Evolutionary conservation across 2,797 vertebrate species (phyloP).

Genomic region (Sebastes nivosus): DNA sequence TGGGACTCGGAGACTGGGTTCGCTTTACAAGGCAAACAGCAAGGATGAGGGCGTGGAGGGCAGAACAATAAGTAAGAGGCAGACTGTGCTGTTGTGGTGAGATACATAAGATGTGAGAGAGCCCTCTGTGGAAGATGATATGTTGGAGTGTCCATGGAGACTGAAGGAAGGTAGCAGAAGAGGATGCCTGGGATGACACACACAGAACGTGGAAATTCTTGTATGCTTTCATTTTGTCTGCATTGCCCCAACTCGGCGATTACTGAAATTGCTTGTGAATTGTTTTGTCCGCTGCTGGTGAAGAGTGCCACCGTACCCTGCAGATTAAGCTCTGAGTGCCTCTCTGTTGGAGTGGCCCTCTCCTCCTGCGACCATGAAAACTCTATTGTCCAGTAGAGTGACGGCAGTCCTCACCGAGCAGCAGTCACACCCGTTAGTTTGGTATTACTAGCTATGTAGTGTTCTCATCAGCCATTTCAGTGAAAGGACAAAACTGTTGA

Average conservation of each 20-base stretch:
- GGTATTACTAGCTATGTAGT: background rate
- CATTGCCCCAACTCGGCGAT: constrained; percentile 19
- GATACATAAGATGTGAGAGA: background rate
- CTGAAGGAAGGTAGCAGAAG: background rate
- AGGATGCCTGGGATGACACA: background rate
- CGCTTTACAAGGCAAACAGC: background rate
- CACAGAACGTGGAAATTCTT: background rate
- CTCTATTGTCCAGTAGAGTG: constrained; percentile 54
- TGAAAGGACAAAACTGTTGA: background rate
- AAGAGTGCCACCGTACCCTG: constrained; percentile 20
- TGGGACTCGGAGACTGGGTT: constrained; percentile 13
- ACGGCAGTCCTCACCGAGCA: constrained; percentile 16
- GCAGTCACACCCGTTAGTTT: constrained; percentile 22
- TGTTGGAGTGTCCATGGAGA: background rate
- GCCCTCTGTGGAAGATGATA: background rate
- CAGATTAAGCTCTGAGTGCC: constrained; percentile 51
- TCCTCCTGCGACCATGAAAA: constrained; percentile 51
- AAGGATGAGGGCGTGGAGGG: background rate
- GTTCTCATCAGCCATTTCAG: background rate
- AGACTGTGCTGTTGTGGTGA: constrained; percentile 10
- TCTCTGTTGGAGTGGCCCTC: constrained; percentile 64
- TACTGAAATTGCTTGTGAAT: constrained; percentile 50
- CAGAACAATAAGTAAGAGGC: background rate
- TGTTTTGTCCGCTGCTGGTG: constrained; percentile 28
- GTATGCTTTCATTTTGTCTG: constrained; percentile 34